Conservation (phyloP, 2,888 invertebrate species). For the Perdita meconis region DNA sequence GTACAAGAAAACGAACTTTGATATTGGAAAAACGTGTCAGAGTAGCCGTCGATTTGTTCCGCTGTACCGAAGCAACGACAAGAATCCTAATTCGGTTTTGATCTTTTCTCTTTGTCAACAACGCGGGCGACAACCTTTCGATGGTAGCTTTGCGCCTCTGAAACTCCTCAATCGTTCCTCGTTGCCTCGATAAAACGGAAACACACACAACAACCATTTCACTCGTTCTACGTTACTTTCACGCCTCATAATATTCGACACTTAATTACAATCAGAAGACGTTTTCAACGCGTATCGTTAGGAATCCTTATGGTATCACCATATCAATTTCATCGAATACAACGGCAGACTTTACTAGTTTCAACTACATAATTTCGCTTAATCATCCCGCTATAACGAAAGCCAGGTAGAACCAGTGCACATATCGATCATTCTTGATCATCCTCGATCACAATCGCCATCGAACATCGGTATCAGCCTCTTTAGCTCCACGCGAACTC, state of each 20-base stretch:
- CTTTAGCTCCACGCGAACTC: neutral
- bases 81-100: neutral
- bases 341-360: too few relatives aligned
- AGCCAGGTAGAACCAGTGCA: constrained; percentile 19
- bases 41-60: neutral
- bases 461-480: neutral
- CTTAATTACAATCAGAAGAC: too few relatives aligned
- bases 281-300: too few relatives aligned
- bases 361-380: too few relatives aligned
- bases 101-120: neutral
- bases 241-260: neutral
- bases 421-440: neutral
- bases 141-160: constrained; percentile 4
- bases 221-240: constrained; percentile 21
- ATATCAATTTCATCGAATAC: too few relatives aligned
- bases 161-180: constrained; percentile 18
- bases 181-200: constrained; percentile 6
- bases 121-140: neutral
- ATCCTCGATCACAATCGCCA: neutral
- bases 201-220: constrained; percentile 32
- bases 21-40: constrained; percentile 6
- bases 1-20: constrained; percentile 33
- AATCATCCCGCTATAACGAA: neutral
- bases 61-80: constrained; percentile 5
- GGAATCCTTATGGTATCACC: too few relatives aligned